Evolutionary conservation across 2,797 vertebrate species (phyloP).

Genomic region (Graptemys geographica): DNA sequence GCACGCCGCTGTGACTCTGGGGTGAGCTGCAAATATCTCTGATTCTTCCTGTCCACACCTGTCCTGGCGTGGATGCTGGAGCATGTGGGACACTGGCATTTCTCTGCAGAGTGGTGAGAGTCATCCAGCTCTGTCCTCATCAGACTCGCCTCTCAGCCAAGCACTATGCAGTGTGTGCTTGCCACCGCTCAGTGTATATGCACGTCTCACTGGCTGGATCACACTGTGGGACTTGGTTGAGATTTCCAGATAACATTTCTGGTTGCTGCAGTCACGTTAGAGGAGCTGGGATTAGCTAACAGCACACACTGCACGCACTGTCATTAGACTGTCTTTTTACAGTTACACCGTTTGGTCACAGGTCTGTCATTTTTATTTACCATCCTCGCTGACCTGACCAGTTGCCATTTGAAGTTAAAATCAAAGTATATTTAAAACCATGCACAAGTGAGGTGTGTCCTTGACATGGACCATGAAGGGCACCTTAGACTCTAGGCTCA

Average conservation of each 20-base stretch:
- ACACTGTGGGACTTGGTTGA: neutral
- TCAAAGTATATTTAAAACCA: neutral
- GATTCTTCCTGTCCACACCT: neutral
- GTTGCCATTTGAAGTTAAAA: neutral
- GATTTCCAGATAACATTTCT: fast-evolving
- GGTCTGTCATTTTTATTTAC: neutral
- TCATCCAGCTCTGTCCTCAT: neutral
- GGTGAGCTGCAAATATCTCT: neutral
- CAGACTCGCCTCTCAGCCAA: fast-evolving
- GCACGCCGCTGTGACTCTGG: neutral
- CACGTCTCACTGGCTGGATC: neutral
- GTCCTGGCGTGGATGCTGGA: neutral
- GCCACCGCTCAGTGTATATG: fast-evolving
- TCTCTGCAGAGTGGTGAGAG: neutral
- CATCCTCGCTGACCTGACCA: neutral
- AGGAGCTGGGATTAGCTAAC: neutral
- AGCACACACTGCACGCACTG: fast-evolving
- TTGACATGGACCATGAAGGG: neutral
- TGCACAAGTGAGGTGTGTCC: neutral
- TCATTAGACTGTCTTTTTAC: neutral
- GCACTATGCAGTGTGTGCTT: neutral
- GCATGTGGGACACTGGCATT: fast-evolving
- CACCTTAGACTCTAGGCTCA: neutral
- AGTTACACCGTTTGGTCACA: neutral
- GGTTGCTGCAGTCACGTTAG: fast-evolving